Percentiles rank a stretch among this genome's conserved stretches.
Evolutionary conservation across 2,888 invertebrate species (phyloP).

Genomic region (Drosophila birchii): DNA sequence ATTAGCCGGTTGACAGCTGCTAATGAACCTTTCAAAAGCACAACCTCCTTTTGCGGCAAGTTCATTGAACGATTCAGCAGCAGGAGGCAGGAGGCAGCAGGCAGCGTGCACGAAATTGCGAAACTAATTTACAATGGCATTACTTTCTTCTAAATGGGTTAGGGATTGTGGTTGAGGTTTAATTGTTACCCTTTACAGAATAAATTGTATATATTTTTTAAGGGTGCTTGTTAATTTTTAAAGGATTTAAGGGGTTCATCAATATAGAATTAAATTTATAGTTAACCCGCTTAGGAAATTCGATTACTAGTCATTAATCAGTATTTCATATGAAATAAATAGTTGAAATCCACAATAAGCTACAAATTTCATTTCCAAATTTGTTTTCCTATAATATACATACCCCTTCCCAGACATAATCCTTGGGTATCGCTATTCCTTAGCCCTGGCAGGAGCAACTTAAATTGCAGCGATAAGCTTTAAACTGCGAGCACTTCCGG

Average conservation of each 20-base stretch:
- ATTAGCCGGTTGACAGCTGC: slow-evolving; percentile 68
- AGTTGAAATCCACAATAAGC: background rate
- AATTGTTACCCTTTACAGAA: slow-evolving; percentile 9
- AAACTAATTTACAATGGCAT: slow-evolving; percentile 72
- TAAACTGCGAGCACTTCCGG: slow-evolving; percentile 79
- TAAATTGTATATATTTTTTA: background rate
- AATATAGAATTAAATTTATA: background rate
- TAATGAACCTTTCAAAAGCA: slow-evolving; percentile 64
- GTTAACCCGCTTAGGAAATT: background rate
- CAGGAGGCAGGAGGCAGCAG: slow-evolving; percentile 18
- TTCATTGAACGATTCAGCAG: slow-evolving; percentile 66
- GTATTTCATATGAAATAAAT: background rate
- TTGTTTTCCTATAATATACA: background rate
- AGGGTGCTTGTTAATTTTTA: background rate
- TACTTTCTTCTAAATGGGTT: slow-evolving; percentile 65
- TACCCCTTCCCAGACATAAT: background rate
- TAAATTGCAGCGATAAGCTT: slow-evolving; percentile 81
- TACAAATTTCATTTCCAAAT: background rate
- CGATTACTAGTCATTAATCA: background rate
- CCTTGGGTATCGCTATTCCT: slow-evolving; percentile 11
- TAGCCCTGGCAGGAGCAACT: slow-evolving; percentile 49
- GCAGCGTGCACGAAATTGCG: slow-evolving; percentile 70
- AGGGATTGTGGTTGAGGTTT: slow-evolving; percentile 1
- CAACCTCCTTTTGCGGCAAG: slow-evolving; percentile 35
- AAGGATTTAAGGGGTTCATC: background rate